Evolutionary conservation across 1,140 invertebrate species (phyloP).

Genomic region (Aradophagus sp.): DNA sequence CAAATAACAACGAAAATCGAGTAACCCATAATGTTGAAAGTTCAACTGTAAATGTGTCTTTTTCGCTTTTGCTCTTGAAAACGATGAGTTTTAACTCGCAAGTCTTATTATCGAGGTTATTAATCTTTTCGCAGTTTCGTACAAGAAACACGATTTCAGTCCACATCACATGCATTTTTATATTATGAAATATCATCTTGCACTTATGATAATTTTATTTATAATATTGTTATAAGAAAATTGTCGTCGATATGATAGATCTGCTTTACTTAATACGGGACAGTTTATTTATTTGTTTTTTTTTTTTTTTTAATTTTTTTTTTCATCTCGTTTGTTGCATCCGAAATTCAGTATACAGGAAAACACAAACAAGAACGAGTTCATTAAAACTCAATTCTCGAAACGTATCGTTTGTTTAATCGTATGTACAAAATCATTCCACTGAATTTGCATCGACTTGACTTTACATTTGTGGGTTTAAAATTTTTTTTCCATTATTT

Average conservation of each 20-base stretch:
- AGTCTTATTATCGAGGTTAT: slow-evolving; percentile 46
- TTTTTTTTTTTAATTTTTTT: too few species aligned
- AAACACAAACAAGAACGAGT: slow-evolving; percentile 6
- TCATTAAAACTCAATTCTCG: slow-evolving; percentile 31
- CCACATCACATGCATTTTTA: slow-evolving; percentile 53
- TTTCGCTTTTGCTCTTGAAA: slow-evolving; percentile 30
- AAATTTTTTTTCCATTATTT: neutral
- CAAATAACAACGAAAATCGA: slow-evolving; percentile 36
- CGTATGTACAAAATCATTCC: slow-evolving; percentile 44
- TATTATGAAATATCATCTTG: slow-evolving; percentile 54
- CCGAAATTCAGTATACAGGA: neutral
- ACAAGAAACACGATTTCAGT: slow-evolving; percentile 46
- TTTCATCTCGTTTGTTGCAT: neutral
- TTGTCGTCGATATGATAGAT: slow-evolving; percentile 72
- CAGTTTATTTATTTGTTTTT: slow-evolving; percentile 46
- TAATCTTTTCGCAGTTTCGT: slow-evolving; percentile 36
- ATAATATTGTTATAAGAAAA: slow-evolving; percentile 66
- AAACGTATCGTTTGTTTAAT: slow-evolving; percentile 45
- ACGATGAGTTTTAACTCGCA: slow-evolving; percentile 29
- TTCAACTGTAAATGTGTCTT: slow-evolving; percentile 22
- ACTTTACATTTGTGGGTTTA: slow-evolving; percentile 15
- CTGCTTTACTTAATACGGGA: slow-evolving; percentile 52
- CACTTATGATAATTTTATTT: slow-evolving; percentile 57
- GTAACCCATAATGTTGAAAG: slow-evolving; percentile 28
- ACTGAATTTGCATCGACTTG: slow-evolving; percentile 13